Evolutionary conservation across 2,113 vertebrate genomes (phyloP), one percentile per base, ranked within the genome.

Genomic region (Epinephelus moara): DNA sequence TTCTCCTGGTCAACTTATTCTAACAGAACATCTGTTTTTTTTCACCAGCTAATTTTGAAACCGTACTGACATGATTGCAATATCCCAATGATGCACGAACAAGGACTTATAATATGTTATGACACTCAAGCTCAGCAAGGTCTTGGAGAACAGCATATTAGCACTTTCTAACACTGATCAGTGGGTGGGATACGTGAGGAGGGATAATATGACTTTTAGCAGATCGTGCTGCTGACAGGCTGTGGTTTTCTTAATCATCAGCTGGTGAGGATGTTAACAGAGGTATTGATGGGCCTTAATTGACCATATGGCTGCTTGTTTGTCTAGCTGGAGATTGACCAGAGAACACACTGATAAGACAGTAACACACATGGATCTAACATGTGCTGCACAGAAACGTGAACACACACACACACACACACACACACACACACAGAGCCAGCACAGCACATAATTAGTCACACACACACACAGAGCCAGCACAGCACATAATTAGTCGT

Each of bases 241-340:
- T 81, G 84, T 78, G 90, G 89, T 90, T 92, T 79, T 87, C 88
- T 88, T 93, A 91, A 95, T 95, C 85, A 94, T 92, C 85, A 88
- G 86, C 88, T 76, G 82, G 88, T 80, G 60, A 85, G 89, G 89
- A 91, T 84, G 91, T 92, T 87, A 88, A 88, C 89, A 78, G 78
- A 88, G 88, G 88, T 94, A 92, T 89, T 94, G 94, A 94, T 94
- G 92, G 81, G 78, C 79, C 87, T 90, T 95, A 94, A 95, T 95
- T 94, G 90, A 86, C 92, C 94, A 91, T 94, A 95, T 95, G 94
- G 90, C 86, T 89, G 81, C 89, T 90, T 91, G 87, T 90, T 89
- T 92, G 88, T 90, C 66, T 53, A 66, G 77, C 87, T 91, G 86
- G 78, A 92, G 83, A 85, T 25, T 80, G 75, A 87, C 89, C 91